Evolutionary conservation across 1,140 invertebrate species (phyloP).

Genomic region (Tachypleus tridentatus): DNA sequence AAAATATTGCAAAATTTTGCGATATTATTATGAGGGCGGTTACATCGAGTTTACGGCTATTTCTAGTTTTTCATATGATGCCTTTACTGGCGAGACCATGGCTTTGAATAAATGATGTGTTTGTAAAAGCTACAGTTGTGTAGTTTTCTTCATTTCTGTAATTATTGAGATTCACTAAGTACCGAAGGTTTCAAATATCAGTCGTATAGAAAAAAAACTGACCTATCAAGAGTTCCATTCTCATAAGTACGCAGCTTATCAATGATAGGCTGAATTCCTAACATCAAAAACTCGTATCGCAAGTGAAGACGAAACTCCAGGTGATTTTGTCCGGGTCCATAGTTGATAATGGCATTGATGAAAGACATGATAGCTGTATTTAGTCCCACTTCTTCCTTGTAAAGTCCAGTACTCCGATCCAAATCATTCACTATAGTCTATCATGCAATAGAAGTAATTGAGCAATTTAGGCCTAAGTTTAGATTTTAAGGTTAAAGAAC

Average conservation of each 20-base stretch:
- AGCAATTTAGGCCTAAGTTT: no score
- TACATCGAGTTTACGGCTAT: no score
- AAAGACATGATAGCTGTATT: conserved; percentile 98
- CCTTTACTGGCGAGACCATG: no score
- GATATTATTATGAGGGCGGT: no score
- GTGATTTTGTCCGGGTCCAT: conserved; percentile 89
- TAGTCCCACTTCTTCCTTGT: conserved; percentile 74
- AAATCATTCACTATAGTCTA: conserved; percentile 84
- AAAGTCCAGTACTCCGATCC: conserved; percentile 75
- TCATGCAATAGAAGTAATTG: no score
- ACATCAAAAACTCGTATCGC: conserved; percentile 90
- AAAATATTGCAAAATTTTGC: no score
- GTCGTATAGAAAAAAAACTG: conserved; percentile 8
- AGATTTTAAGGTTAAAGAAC: not conserved
- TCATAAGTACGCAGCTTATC: conserved; percentile 83
- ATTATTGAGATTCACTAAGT: not conserved
- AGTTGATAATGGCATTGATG: conserved; percentile 91
- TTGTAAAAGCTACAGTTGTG: no score
- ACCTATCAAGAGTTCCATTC: conserved; percentile 82
- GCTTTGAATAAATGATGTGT: no score
- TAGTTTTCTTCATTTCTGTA: not conserved
- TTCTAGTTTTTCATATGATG: no score
- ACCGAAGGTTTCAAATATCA: no score
- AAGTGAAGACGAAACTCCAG: conserved; percentile 90
- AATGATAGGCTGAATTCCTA: conserved; percentile 91